Conservation (phyloP, 2,113 vertebrate genomes). For the Formicarius rufipectus region DNA sequence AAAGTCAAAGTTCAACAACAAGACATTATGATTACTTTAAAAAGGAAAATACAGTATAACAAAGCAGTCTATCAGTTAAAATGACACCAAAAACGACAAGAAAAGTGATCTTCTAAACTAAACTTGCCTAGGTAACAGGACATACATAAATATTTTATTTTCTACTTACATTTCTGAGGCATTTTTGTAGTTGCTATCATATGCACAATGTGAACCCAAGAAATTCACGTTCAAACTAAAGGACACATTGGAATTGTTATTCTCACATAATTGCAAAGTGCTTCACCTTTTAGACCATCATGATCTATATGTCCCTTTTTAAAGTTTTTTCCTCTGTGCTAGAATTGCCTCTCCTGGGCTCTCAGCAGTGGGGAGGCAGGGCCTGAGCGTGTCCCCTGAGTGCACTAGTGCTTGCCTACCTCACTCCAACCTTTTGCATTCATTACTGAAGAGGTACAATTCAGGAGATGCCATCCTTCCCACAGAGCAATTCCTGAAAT, state of each 20-base stretch:
- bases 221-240: background rate
- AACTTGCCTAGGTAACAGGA: background rate
- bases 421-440: background rate
- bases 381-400: background rate
- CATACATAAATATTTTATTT: background rate
- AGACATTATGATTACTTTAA: background rate
- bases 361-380: background rate
- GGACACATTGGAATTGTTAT: background rate
- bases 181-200: background rate
- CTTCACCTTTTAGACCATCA: background rate
- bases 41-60: background rate
- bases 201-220: background rate
- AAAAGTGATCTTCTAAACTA: background rate
- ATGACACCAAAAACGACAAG: background rate
- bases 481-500: background rate
- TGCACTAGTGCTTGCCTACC: background rate
- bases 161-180: background rate
- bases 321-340: background rate
- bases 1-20: background rate
- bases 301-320: background rate
- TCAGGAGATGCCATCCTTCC: background rate
- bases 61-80: background rate
- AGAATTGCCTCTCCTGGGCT: background rate
- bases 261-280: background rate
- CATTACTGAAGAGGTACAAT: background rate